Conservation (phyloP, 2,888 invertebrate genomes). For the Hirtodrosophila alboralis region DNA sequence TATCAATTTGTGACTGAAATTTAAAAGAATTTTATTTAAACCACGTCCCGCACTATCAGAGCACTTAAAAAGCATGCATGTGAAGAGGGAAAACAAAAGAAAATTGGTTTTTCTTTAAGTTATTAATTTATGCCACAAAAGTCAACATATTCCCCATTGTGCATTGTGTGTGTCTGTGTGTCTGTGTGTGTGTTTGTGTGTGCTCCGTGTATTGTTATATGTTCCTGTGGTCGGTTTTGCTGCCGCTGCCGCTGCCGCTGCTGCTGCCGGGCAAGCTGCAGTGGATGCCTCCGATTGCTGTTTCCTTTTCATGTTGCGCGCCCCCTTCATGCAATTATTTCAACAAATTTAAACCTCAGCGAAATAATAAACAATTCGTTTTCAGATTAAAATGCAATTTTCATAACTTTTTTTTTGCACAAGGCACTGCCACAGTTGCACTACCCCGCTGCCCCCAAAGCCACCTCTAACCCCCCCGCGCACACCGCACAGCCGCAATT, state of each 20-base stretch:
- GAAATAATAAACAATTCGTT: conserved; percentile 79
- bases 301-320: conserved; percentile 40
- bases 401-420: conserved; percentile 62
- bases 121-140: no score
- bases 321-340: conserved; percentile 67
- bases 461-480: conserved; percentile 20
- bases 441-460: background rate
- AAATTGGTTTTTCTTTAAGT: no score
- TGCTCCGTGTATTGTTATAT: conserved; percentile 52
- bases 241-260: conserved; percentile 51
- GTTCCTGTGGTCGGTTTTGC: conserved; percentile 61
- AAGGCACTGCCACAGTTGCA: conserved; percentile 22
- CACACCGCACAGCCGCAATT: conserved; percentile 66
- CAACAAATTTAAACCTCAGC: conserved; percentile 79
- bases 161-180: background rate
- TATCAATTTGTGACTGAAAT: no score
- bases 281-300: conserved; percentile 65
- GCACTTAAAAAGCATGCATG: no score
- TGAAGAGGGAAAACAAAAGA: no score
- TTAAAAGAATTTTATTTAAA: no score
- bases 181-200: conserved; percentile 22
- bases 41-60: no score
- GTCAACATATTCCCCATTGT: no score
- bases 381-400: conserved; percentile 79
- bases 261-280: conserved; percentile 28